phyloP scores from a whole-genome alignment of 2,113 vertebrate genomes.

The Lynx canadensis region DNA sequence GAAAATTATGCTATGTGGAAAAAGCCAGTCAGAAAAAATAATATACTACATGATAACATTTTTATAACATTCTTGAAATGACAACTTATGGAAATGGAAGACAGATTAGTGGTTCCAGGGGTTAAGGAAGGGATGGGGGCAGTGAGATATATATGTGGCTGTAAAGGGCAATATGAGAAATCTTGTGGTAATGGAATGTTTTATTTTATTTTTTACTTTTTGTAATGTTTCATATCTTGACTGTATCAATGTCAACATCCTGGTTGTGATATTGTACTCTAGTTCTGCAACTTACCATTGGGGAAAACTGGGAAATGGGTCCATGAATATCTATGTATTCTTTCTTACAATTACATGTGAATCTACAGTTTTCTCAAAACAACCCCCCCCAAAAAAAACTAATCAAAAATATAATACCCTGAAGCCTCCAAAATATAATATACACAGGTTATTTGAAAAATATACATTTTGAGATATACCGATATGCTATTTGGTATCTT shows the following conservation, averaged over 20 bases:
- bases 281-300: not conserved
- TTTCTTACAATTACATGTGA: not conserved
- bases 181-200: not conserved
- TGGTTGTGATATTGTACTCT: not conserved
- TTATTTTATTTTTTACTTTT: no score
- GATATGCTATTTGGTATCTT: not conserved
- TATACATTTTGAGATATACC: not conserved
- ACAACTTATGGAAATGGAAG: not conserved
- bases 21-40: not conserved
- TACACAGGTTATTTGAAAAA: not conserved
- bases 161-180: not conserved
- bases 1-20: not conserved
- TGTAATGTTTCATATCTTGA: not conserved
- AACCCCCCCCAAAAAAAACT: not conserved
- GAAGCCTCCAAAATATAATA: slow-evolving; percentile 6
- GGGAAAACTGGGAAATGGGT: not conserved
- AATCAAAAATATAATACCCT: not conserved
- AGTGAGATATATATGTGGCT: not conserved
- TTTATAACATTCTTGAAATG: not conserved
- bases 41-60: not conserved
- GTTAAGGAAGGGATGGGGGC: not conserved
- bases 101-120: not conserved
- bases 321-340: not conserved
- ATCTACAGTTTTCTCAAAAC: not conserved
- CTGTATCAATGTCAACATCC: not conserved